Percentiles rank a stretch among this genome's conserved stretches.
These are phyloP conservation scores for Ptilonorhynchus violaceus DNA, from an alignment of 2,113 vertebrate genomes.

Conservation along the genomic window DNA sequence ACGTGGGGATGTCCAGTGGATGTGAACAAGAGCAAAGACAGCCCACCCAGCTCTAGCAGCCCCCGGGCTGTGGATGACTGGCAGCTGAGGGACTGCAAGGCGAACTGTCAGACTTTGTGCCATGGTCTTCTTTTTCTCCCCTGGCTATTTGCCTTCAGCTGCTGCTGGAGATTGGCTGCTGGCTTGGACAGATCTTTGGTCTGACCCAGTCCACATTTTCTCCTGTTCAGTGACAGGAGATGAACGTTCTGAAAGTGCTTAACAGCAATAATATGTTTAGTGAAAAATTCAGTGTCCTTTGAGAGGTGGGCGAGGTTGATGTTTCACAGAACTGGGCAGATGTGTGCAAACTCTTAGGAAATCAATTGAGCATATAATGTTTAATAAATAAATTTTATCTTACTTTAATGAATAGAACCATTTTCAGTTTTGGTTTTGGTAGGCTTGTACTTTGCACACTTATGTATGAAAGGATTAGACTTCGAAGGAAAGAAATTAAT, in stretches of 20 bases:
- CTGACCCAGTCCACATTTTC: neutral
- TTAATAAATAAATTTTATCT: neutral
- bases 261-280: neutral
- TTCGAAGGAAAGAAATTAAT: neutral
- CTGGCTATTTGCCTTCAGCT: neutral
- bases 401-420: neutral
- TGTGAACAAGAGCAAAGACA: neutral
- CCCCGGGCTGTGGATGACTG: neutral
- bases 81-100: neutral
- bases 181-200: neutral
- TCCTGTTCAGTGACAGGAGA: neutral
- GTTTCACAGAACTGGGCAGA: neutral
- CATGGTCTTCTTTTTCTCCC: neutral
- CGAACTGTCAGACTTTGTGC: neutral
- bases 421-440: neutral
- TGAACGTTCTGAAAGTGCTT: neutral
- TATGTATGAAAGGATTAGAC: neutral
- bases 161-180: neutral
- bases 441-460: neutral
- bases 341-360: neutral
- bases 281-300: neutral
- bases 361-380: neutral
- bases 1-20: neutral
- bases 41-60: neutral
- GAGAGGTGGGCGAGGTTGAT: neutral